Conservation (phyloP, 1,140 invertebrate species). For the Macrobrachium rosenbergii region DNA sequence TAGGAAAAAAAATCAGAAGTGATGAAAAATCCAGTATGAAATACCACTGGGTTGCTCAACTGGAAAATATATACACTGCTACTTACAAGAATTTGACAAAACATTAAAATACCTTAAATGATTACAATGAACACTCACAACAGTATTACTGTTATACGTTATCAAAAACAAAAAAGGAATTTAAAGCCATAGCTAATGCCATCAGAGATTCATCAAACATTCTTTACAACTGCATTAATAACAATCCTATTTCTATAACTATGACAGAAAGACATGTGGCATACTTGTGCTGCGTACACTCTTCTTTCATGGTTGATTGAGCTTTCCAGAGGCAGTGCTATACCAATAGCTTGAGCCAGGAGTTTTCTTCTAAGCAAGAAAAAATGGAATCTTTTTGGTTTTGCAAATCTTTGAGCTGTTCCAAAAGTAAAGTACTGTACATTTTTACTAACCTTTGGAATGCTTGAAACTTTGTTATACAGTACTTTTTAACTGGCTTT, state of each 20-base stretch:
- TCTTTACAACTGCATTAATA: slow-evolving; percentile 15
- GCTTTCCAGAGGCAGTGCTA: slow-evolving; percentile 27
- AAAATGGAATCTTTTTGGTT: background rate
- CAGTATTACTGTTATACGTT: background rate
- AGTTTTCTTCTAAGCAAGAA: background rate
- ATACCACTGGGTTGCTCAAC: too few species aligned
- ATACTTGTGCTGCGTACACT: slow-evolving; percentile 41
- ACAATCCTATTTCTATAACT: slow-evolving; percentile 31
- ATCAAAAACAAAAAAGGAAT: background rate
- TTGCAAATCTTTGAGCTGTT: background rate
- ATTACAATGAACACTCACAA: background rate
- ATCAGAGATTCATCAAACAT: background rate
- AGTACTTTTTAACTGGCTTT: background rate
- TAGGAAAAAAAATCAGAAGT: too few species aligned
- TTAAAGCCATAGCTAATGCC: slow-evolving; percentile 51
- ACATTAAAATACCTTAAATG: background rate
- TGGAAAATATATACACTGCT: background rate
- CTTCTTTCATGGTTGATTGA: slow-evolving; percentile 27
- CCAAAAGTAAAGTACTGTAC: too few species aligned
- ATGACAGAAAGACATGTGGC: slow-evolving; percentile 45
- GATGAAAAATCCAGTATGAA: too few species aligned
- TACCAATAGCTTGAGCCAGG: slow-evolving; percentile 11
- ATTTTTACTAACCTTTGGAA: background rate
- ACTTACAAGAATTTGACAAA: background rate
- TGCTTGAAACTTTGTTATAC: background rate